Conservation (phyloP, 2,113 vertebrate species). For the Alces alces region DNA sequence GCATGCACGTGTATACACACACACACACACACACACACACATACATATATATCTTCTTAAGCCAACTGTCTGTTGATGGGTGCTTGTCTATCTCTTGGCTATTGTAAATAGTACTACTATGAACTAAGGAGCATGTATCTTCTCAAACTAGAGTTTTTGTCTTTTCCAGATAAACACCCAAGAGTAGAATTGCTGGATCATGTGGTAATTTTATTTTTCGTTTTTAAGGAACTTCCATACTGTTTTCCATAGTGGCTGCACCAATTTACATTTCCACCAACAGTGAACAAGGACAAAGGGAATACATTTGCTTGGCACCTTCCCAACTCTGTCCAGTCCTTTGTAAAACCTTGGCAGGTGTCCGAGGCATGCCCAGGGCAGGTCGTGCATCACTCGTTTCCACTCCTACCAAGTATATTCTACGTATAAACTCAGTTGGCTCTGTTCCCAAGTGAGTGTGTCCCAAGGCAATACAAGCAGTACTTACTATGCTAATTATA, state of each 20-base stretch:
- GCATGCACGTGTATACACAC: rapidly evolving
- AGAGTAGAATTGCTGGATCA: neutral
- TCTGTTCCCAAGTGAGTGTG: neutral
- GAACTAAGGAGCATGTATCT: neutral
- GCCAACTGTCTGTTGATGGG: neutral
- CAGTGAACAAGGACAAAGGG: neutral
- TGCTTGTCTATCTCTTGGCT: neutral
- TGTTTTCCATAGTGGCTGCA: neutral
- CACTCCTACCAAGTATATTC: neutral
- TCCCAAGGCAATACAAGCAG: neutral
- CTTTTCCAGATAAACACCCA: neutral
- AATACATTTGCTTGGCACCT: neutral
- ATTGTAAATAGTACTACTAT: neutral
- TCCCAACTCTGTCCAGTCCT: neutral
- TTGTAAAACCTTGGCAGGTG: neutral
- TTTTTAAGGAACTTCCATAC: neutral
- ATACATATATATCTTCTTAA: neutral
- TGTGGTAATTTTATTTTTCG: neutral
- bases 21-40: neutral
- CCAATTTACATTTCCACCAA: neutral
- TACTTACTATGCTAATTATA: neutral
- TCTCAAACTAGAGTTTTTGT: neutral
- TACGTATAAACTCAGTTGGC: neutral
- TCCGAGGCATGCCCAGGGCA: neutral
- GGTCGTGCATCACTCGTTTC: neutral